A percentile compares a stretch with the other conserved stretches of the same genome.
These are phyloP conservation scores for Drosophila pallidifrons DNA, from an alignment of 1,140 invertebrate species.

Conservation along the genomic window DNA sequence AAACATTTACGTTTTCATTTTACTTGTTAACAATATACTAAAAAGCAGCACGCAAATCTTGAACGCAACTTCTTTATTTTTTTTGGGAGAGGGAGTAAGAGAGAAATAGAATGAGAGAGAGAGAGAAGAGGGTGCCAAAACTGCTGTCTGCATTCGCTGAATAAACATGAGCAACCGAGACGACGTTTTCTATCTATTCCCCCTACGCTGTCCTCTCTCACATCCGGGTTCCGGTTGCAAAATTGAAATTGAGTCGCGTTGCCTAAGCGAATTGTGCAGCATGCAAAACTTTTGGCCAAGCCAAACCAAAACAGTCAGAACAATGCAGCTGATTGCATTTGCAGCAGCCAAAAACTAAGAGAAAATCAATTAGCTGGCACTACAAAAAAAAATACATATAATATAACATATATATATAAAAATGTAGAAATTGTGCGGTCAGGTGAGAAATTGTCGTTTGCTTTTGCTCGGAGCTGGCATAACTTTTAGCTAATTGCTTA, in stretches of 20 bases:
- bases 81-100: too few species aligned
- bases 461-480: neutral
- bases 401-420: neutral
- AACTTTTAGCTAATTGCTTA: neutral
- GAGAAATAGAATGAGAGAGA: too few species aligned
- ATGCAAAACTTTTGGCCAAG: slow-evolving; percentile 28
- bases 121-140: slow-evolving; percentile 17
- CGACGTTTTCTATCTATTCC: neutral
- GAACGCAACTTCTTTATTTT: slow-evolving; percentile 16
- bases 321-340: slow-evolving; percentile 38
- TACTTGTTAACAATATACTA: slow-evolving; percentile 78
- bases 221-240: slow-evolving; percentile 27
- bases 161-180: slow-evolving; percentile 68
- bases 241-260: slow-evolving; percentile 70
- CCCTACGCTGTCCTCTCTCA: neutral
- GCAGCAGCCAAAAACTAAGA: neutral
- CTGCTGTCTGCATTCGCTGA: slow-evolving; percentile 37
- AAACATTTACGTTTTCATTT: slow-evolving; percentile 84
- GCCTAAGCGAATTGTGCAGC: slow-evolving; percentile 33
- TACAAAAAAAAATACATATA: neutral
- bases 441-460: slow-evolving; percentile 8
- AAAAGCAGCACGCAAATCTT: slow-evolving; percentile 51
- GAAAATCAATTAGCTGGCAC: slow-evolving; percentile 14
- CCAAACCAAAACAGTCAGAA: slow-evolving; percentile 1
- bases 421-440: slow-evolving; percentile 7